A percentile compares a stretch with the other conserved stretches of the same genome.
These are phyloP conservation scores for Leptinotarsa haldemani DNA, from an alignment of 2,888 invertebrate genomes.

Conservation along the genomic window DNA sequence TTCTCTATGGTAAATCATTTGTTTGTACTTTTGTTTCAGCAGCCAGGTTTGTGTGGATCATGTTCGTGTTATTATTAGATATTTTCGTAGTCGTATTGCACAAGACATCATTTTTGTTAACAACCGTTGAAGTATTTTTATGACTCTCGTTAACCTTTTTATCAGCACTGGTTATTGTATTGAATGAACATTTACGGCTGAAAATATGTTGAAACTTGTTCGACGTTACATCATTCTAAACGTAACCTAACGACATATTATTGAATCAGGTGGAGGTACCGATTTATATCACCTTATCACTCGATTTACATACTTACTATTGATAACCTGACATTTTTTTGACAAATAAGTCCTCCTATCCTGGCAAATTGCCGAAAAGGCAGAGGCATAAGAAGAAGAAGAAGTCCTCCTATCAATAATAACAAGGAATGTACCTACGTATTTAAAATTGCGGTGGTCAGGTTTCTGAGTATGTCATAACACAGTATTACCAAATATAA, in stretches of 20 bases:
- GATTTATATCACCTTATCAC: too few species aligned
- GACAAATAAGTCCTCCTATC: too few species aligned
- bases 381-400: too few species aligned
- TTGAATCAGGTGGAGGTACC: too few species aligned
- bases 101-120: constrained; percentile 5
- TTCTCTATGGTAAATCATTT: constrained; percentile 4
- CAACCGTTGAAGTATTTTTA: background rate
- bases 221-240: background rate
- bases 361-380: too few species aligned
- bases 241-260: background rate
- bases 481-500: too few species aligned
- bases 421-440: too few species aligned
- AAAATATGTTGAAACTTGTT: background rate
- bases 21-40: constrained; percentile 2
- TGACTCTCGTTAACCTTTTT: background rate
- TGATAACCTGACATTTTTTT: too few species aligned
- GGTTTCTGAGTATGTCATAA: too few species aligned
- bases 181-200: background rate
- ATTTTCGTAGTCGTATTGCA: constrained; percentile 13
- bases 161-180: background rate
- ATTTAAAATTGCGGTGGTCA: too few species aligned
- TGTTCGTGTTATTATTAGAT: constrained; percentile 23
- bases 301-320: too few species aligned
- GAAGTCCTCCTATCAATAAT: too few species aligned
- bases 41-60: constrained; percentile 28